These are phyloP conservation scores for Leptinotarsa texana DNA, from an alignment of 1,140 invertebrate species.

Conservation along the genomic window DNA sequence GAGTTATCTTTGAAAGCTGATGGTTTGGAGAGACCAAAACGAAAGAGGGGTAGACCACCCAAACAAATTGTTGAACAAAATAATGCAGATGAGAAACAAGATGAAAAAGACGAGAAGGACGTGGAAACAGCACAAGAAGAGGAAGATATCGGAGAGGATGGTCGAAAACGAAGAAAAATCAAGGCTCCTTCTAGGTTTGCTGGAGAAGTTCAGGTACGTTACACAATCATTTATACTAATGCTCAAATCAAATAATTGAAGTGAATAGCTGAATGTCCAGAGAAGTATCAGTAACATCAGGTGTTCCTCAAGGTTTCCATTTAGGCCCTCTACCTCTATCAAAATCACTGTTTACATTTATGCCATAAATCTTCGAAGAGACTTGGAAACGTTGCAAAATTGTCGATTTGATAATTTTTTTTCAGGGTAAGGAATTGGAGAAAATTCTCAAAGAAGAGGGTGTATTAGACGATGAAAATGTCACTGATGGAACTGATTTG, in stretches of 20 bases:
- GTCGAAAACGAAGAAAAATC: slow-evolving; percentile 64
- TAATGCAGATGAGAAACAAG: slow-evolving; percentile 53
- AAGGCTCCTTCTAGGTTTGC: slow-evolving; percentile 70
- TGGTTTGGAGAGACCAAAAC: slow-evolving; percentile 66
- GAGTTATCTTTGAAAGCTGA: slow-evolving; percentile 64
- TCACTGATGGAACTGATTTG: slow-evolving; percentile 22
- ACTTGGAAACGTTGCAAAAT: too few species aligned
- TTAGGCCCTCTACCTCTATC: too few species aligned
- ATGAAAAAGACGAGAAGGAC: slow-evolving; percentile 46
- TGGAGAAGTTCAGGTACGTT: slow-evolving; percentile 65
- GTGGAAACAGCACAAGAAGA: slow-evolving; percentile 57
- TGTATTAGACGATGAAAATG: slow-evolving; percentile 62
- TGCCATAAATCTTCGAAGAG: too few species aligned
- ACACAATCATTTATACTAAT: slow-evolving; percentile 11
- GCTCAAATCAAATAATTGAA: too few species aligned
- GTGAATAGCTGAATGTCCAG: too few species aligned
- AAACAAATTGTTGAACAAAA: slow-evolving; percentile 55
- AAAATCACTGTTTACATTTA: too few species aligned
- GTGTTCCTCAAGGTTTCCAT: too few species aligned
- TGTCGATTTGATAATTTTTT: background rate
- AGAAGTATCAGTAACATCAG: too few species aligned
- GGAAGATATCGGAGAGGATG: slow-evolving; percentile 57
- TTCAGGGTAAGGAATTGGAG: slow-evolving; percentile 72
- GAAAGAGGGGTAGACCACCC: slow-evolving; percentile 70
- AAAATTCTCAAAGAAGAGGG: slow-evolving; percentile 73